These are phyloP conservation scores for Aleiodes alternator DNA, from an alignment of 2,888 invertebrate species.

Conservation along the genomic window DNA sequence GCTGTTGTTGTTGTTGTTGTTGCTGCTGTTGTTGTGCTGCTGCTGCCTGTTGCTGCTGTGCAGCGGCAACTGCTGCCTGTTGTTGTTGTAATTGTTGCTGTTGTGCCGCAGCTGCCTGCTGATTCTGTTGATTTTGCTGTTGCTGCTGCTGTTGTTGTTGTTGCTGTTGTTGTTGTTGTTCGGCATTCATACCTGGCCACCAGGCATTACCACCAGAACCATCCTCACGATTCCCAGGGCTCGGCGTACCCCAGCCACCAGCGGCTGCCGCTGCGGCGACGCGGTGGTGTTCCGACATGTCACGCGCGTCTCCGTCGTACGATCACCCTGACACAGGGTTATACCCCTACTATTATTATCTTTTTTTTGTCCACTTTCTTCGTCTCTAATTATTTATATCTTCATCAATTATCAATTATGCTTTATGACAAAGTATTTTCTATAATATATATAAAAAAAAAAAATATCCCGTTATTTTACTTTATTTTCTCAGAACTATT, in stretches of 20 bases:
- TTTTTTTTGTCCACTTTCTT: no score
- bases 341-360: conserved; percentile 19
- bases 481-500: not conserved
- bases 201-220: conserved; percentile 77
- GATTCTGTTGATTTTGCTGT: conserved; percentile 67
- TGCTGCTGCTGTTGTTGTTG: conserved; percentile 59
- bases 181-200: conserved; percentile 73
- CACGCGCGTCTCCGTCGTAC: conserved; percentile 65
- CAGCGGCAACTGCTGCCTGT: conserved; percentile 67
- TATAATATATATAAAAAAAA: not conserved
- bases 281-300: conserved; percentile 82
- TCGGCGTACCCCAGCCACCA: conserved; percentile 78
- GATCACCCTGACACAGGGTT: conserved; percentile 56
- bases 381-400: not conserved
- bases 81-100: conserved; percentile 61
- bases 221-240: conserved; percentile 77
- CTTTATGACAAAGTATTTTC: no score
- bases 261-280: conserved; percentile 73
- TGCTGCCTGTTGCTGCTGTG: conserved; percentile 72
- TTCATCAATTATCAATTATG: no score
- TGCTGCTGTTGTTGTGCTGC: conserved; percentile 58
- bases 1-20: conserved; percentile 69
- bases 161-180: conserved; percentile 72
- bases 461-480: not conserved
- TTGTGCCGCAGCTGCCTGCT: conserved; percentile 69